Conservation (phyloP, 2,888 invertebrate species). For the Neelides folsomi region DNA sequence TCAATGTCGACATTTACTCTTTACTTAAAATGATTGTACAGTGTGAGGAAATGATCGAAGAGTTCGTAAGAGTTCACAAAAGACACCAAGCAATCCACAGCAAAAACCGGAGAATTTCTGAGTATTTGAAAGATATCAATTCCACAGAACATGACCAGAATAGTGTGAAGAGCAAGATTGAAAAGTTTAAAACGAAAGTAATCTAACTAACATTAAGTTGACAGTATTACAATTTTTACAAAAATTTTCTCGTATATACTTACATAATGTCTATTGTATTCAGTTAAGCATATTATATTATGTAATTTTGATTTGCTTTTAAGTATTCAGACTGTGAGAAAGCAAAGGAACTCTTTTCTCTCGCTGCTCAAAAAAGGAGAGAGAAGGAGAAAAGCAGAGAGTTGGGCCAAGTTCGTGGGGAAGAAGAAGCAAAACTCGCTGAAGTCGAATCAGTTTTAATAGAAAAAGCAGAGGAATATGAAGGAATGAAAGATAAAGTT, state of each 20-base stretch:
- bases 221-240: too few species aligned
- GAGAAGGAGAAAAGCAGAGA: constrained; percentile 41
- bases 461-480: too few species aligned
- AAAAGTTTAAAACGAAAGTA: constrained; percentile 42
- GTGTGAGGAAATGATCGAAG: constrained; percentile 42
- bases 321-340: background rate
- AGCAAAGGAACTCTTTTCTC: constrained; percentile 39
- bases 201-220: too few species aligned
- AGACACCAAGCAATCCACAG: constrained; percentile 37
- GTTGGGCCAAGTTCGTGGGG: constrained; percentile 40
- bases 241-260: too few species aligned
- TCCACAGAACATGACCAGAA: constrained; percentile 47
- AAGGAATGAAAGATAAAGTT: too few species aligned
- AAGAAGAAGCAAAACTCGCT: constrained; percentile 40
- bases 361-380: constrained; percentile 40
- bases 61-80: constrained; percentile 43
- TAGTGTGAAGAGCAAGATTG: constrained; percentile 42
- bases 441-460: constrained; percentile 38
- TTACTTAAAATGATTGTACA: too few species aligned
- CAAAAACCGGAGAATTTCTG: constrained; percentile 37
- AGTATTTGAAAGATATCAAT: constrained; percentile 44
- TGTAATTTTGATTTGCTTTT: too few species aligned
- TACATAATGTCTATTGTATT: too few species aligned
- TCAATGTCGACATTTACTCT: too few species aligned
- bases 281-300: too few species aligned